Conservation (phyloP, 2,888 invertebrate genomes). For the Metalampra italica region DNA sequence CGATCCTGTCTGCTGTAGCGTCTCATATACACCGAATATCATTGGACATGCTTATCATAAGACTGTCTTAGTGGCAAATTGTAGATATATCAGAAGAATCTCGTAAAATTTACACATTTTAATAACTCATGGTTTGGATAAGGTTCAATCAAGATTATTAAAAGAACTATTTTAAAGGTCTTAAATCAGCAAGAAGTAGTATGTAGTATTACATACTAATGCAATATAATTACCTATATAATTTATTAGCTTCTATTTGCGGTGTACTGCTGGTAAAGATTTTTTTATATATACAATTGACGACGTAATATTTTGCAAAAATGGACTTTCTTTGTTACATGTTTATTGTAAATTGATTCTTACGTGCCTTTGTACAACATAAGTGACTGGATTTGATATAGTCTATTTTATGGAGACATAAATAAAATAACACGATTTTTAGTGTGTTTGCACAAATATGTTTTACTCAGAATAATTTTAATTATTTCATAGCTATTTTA, state of each 20-base stretch:
- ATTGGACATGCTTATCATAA: constrained; percentile 34
- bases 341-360: constrained; percentile 68
- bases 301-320: constrained; percentile 46
- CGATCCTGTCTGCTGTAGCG: constrained; percentile 21
- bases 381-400: constrained; percentile 71
- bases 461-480: constrained; percentile 56
- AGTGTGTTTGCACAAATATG: constrained; percentile 71
- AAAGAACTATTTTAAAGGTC: background rate
- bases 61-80: constrained; percentile 56
- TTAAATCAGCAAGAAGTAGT: background rate
- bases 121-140: background rate
- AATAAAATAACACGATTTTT: constrained; percentile 52
- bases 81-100: constrained; percentile 39
- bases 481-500: constrained; percentile 49
- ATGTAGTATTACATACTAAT: too few species aligned
- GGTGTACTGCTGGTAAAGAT: constrained; percentile 18
- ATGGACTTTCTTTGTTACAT: constrained; percentile 3
- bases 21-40: constrained; percentile 31
- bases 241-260: constrained; percentile 25
- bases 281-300: constrained; percentile 23
- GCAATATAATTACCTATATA: constrained; percentile 2
- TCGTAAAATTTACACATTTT: constrained; percentile 26
- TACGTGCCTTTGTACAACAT: constrained; percentile 70
- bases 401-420: constrained; percentile 52
- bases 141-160: background rate